Base-by-base conservation (phyloP, 2,113 vertebrate genomes). In the Galbula dea region DNA sequence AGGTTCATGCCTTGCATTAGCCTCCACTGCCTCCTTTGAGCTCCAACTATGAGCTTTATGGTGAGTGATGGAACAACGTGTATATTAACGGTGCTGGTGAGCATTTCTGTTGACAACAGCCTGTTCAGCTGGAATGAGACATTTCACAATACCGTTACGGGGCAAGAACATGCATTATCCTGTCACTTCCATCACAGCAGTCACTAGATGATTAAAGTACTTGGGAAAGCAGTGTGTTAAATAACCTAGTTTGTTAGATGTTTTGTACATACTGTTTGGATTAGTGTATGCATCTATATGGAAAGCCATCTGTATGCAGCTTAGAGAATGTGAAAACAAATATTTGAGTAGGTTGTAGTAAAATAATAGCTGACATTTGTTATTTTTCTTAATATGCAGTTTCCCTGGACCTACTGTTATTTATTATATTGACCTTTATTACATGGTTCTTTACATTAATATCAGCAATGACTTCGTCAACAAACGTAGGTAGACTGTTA, bases 41-140 rank as follows among this genome's bases (percentile, higher is more conserved):
- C 46, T 73, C 29, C 4, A 2, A 30, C 10, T 36, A 8, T 3
- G 19, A 30, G 16, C 2, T 2, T 30, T 21, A 22, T 27, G 32
- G 15, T 27, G 54, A 34, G 29, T 6, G 54, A 16, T 45, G 68
- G 61, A 23, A 11, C 52, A 8, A 12, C 0, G 2, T 23, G 21
- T 34, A 3, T 24, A 18, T 51, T 29, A 12, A 11, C 0, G 2
- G 14, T 23, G 16, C n/a, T 0, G 0, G 17, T 7, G 61, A 37
- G 29, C 24, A 4, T 51, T 75, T 45, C n/a, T 45, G 32, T 24
- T 30, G 18, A 12, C 24, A 22, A 3, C 26, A 39, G 26, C 5
- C 68, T 58, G 55, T 23, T 83, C 21, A 22, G 21, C 37, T 63
- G 41, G 34, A 43, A 29, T 9, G 21, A 32, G 48, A 34, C 9